Base-by-base conservation (phyloP, 2,113 vertebrate species). In the Siphamia tubifer region DNA sequence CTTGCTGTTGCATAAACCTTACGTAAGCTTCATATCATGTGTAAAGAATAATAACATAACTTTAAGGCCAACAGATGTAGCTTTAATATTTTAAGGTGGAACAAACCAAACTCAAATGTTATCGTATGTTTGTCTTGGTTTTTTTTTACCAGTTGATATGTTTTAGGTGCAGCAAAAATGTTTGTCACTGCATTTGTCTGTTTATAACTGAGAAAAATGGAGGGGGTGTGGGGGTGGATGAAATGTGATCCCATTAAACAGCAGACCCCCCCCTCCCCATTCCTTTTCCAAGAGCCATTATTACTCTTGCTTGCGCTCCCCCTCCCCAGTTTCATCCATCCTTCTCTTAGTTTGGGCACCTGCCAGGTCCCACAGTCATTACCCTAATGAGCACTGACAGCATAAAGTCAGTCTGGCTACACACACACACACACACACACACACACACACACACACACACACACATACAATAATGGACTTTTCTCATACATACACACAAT, bases 301-400 rank as follows among this genome's bases (percentile, higher is more conserved):
- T 63, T 68, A 39, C 66, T 57, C 51, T 73, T 8, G 3, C 69
- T 60, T 20, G 6, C 45, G 23, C 47, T n/a, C 45, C 30, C 48
- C 39, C 52, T 65, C n/a, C 40, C 66, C 11, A 32, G 54, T 35
- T 49, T 34, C 31, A 58, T 17, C 66, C 71, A 66, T 55, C 43
- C 32, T 35, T 61, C 83, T 65, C 70, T 72, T 49, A 53, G 57
- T 80, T 57, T 87, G 88, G 86, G 75, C 78, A 83, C 84, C 84
- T 85, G 84, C 86, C 88, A 87, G 71, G 57, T 87, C 84, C 75
- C 81, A 84, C 79, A 82, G 79, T 81, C 68, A 84, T 90, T 88
- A 83, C 55, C 80, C 74, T 86, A 90, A 87, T 84, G 74, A 86
- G 70, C 78, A 60, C 64, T 74, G 84, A 85, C 80, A 82, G 68